Base-by-base conservation (phyloP, 1,140 invertebrate species). In the Procambarus clarkii region DNA sequence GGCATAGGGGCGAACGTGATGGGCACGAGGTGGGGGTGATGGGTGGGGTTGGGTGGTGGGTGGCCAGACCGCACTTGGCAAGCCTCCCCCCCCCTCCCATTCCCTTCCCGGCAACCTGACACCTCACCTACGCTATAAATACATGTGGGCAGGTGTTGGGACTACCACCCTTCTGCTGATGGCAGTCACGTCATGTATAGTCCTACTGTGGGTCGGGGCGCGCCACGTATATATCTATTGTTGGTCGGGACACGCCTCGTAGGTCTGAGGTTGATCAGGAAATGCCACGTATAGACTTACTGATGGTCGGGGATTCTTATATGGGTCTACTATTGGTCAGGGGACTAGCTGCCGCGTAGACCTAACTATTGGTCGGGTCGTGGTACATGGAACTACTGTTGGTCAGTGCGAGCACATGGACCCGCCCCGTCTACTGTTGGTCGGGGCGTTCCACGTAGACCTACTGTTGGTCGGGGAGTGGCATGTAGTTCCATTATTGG, bases 31-130 rank as follows among this genome's bases (percentile, higher is more conserved):
- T 79, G 71, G 34, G 34, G 34, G n/a, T n/a, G n/a, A 34, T 34
- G 34, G 34, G 34, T 34, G 34, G 34, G 1, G 34, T 34, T 34
- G 34, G 34, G 34, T 34, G 71, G 54, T 58, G 54, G 54, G 54
- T 13, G 54, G 13, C 54, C 8, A 58, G 54, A 44, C 21, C 48
- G 7, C 24, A 48, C 77, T 45, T 79, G 77, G 44, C 77, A 79
- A 48, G 45, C 3, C 76, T 3, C 46, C 77, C 34, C 34, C 34
- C 13, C 54, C 7, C 54, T n/a, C n/a, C n/a, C n/a, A n/a, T n/a
- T n/a, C n/a, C n/a, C n/a, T n/a, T n/a, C 13, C 54, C 77, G 77
- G 77, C 77, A 79, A 79, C 77, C 46, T 46, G 77, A 79, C 45
- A 79, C 77, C 77, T 11, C 77, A 34, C 8, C 34, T 44, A 46